Percentiles rank a stretch among this genome's conserved stretches.
These are phyloP conservation scores for Cercopithecus mona DNA, from an alignment of 2,113 vertebrate species.

Conservation along the genomic window DNA sequence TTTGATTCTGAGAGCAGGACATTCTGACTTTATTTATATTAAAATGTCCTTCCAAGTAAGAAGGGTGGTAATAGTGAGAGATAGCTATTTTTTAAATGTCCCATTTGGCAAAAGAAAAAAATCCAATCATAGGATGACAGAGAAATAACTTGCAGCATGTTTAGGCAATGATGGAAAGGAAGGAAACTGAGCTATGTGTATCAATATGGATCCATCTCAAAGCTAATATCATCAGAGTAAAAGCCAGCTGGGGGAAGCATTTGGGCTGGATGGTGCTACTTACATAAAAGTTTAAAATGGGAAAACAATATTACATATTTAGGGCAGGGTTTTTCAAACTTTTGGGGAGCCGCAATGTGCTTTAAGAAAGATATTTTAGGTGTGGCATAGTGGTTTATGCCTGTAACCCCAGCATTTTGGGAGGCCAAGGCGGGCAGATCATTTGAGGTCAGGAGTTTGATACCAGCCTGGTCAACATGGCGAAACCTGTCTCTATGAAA, in stretches of 20 bases:
- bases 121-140: not conserved
- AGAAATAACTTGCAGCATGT: not conserved
- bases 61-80: not conserved
- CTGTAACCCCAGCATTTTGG: not conserved
- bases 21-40: slow-evolving; percentile 12
- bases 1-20: not conserved
- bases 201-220: not conserved
- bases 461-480: not conserved
- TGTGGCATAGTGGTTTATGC: not conserved
- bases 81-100: slow-evolving; percentile 6
- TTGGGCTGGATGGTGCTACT: not conserved
- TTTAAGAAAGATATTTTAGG: not conserved
- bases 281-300: not conserved
- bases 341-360: not conserved
- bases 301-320: not conserved
- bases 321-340: not conserved
- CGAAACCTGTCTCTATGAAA: not conserved
- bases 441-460: not conserved
- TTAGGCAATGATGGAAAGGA: not conserved
- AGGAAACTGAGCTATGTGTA: not conserved
- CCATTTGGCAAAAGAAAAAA: slow-evolving; percentile 44
- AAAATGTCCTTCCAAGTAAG: not conserved
- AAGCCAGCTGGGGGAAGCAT: not conserved
- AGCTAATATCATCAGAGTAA: not conserved
- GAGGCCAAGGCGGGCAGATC: not conserved